Base-by-base conservation (phyloP, 2,797 vertebrate genomes). In the Lateolabrax maculatus region DNA sequence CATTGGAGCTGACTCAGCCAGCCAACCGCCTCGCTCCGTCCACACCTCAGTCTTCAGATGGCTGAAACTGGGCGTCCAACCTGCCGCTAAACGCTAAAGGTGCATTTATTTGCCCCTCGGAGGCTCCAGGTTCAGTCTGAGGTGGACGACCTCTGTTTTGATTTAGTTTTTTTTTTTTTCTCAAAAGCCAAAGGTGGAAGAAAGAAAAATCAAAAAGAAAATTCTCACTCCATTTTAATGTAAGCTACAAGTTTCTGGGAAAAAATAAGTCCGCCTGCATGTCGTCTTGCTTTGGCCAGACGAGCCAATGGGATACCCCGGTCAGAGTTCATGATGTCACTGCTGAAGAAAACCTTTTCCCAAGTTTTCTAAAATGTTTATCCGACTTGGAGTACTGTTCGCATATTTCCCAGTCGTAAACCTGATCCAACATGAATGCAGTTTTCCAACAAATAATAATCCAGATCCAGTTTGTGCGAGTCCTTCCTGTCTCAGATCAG, bases 1-100 rank as follows among this genome's bases (percentile, higher is more conserved):
- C 94, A 94, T 95, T 53, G 84, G 89, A 80, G 87, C 91, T 83
- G 84, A 87, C 81, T 90, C 66, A 49, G 86, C 79, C 81, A 81
- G 83, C 74, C 83, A 75, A 86, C 63, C 77, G 16, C 81, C 77
- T 70, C 71, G 5, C 71, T 73, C 74, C 9, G 56, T 71, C 71
- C 74, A 48, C 75, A 65, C 79, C 72, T 68, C 83, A 29, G 65
- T 57, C 63, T 60, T 82, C 74, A 74, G 63, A 31, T 2, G 78
- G 74, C 58, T 62, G 68, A 73, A 83, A 76, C 43, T 0, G 34
- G 53, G 70, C 2, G 49, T 62, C 71, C 48, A 37, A 68, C 25
- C 80, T 65, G 79, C 75, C 19, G 51, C 29, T 13, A 34, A 67
- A 70, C 10, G 70, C 73, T 51, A 13, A 70, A 19, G 71, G 57